Conservation (phyloP, 2,888 invertebrate genomes). For the Troides oblongomaculatus region DNA sequence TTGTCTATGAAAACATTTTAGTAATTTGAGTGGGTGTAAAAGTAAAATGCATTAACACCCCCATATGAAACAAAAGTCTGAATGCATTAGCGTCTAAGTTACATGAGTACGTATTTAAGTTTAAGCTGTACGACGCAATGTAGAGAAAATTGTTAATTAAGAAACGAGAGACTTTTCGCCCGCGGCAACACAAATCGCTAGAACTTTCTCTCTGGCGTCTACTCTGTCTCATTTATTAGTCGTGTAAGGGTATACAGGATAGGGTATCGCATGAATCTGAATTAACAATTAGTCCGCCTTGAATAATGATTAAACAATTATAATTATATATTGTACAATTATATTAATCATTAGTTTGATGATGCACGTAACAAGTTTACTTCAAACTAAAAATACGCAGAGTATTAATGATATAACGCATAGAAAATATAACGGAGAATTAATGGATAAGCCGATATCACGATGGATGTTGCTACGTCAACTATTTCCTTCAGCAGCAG, state of each 20-base stretch:
- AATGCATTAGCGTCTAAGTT: neutral
- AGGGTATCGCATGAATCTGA: conserved; percentile 11
- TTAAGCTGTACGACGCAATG: neutral
- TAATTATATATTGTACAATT: neutral
- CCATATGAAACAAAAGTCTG: neutral
- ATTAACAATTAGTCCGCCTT: conserved; percentile 8
- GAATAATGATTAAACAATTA: neutral
- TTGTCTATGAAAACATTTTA: neutral
- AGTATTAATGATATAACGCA: neutral
- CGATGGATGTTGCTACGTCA: neutral
- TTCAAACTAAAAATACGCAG: neutral
- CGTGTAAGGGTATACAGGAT: neutral
- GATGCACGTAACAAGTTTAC: too few species aligned
- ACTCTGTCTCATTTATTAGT: conserved; percentile 22
- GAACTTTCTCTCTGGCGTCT: conserved; percentile 29
- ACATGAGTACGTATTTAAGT: neutral
- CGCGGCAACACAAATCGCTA: conserved; percentile 19
- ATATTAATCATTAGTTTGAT: too few species aligned
- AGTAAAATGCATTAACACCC: neutral
- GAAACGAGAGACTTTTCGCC: conserved; percentile 25
- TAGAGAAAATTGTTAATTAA: conserved; percentile 23
- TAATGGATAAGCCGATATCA: neutral
- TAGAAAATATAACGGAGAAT: neutral
- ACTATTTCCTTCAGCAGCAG: conserved; percentile 2
- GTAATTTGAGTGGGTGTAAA: neutral